Conservation (phyloP, 2,113 vertebrate species). For the Seriola aureovittata region DNA sequence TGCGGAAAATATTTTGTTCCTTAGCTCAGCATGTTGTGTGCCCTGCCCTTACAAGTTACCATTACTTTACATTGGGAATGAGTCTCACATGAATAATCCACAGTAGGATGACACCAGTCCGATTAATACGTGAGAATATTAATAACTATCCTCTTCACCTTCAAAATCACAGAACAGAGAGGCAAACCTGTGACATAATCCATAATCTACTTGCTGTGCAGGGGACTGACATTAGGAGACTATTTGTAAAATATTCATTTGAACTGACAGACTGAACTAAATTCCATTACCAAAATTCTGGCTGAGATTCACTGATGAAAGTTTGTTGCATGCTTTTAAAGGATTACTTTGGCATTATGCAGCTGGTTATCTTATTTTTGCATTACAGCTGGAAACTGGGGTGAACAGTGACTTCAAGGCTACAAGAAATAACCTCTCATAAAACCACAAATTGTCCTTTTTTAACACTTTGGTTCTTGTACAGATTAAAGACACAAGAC, state of each 20-base stretch:
- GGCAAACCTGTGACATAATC: not conserved
- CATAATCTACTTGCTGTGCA: no score
- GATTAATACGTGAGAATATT: not conserved
- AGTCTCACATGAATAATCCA: not conserved
- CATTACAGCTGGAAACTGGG: not conserved
- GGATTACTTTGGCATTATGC: no score
- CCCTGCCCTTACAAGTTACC: not conserved
- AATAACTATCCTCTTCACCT: not conserved
- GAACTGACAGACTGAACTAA: no score
- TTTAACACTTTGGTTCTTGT: not conserved
- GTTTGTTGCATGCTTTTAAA: not conserved
- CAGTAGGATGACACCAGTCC: not conserved
- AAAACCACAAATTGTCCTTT: not conserved
- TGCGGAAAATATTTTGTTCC: constrained; percentile 9
- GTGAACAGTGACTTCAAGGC: not conserved
- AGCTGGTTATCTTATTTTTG: not conserved
- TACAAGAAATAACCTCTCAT: not conserved
- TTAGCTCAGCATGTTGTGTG: constrained; percentile 2
- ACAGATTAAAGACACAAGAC: not conserved
- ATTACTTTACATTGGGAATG: not conserved
- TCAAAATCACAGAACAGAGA: not conserved
- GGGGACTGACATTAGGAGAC: no score
- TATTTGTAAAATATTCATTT: no score
- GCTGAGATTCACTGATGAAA: no score
- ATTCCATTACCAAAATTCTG: no score